Conservation (phyloP, 1,140 invertebrate genomes). For the Hypsibius dujardini region DNA sequence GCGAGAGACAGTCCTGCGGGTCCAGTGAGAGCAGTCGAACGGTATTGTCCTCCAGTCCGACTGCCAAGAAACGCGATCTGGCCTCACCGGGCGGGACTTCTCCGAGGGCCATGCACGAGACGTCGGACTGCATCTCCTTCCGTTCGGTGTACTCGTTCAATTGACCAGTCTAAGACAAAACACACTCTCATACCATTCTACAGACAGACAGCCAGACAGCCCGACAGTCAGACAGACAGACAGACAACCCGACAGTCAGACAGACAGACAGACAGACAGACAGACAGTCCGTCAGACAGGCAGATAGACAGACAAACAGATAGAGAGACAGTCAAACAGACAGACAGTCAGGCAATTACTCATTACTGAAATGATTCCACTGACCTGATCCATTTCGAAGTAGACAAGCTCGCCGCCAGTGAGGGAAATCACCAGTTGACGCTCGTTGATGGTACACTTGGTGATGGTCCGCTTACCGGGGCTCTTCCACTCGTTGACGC, state of each 20-base stretch:
- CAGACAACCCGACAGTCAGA: neutral
- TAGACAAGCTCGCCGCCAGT: slow-evolving; percentile 94
- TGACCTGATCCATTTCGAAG: slow-evolving; percentile 97
- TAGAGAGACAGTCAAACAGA: slow-evolving; percentile 2
- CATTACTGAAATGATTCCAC: slow-evolving; percentile 29
- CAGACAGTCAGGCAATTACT: neutral
- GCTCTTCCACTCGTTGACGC: slow-evolving; percentile 97
- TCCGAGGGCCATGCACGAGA: slow-evolving; percentile 93
- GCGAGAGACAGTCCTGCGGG: slow-evolving; percentile 72
- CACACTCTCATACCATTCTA: neutral
- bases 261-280: neutral
- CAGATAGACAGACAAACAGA: neutral
- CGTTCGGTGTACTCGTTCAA: slow-evolving; percentile 93
- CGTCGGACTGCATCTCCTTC: slow-evolving; percentile 86
- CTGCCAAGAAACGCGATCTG: slow-evolving; percentile 83
- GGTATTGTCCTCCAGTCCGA: slow-evolving; percentile 86
- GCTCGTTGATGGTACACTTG: slow-evolving; percentile 92
- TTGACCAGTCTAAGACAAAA: slow-evolving; percentile 59
- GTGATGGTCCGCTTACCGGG: slow-evolving; percentile 91
- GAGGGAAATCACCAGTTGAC: slow-evolving; percentile 93
- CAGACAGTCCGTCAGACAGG: neutral
- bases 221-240: neutral
- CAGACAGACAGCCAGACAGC: neutral
- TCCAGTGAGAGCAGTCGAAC: slow-evolving; percentile 94
- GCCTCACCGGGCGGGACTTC: slow-evolving; percentile 86